Base-by-base conservation (phyloP, 2,113 vertebrate genomes). In the Pteruthius melanotis region DNA sequence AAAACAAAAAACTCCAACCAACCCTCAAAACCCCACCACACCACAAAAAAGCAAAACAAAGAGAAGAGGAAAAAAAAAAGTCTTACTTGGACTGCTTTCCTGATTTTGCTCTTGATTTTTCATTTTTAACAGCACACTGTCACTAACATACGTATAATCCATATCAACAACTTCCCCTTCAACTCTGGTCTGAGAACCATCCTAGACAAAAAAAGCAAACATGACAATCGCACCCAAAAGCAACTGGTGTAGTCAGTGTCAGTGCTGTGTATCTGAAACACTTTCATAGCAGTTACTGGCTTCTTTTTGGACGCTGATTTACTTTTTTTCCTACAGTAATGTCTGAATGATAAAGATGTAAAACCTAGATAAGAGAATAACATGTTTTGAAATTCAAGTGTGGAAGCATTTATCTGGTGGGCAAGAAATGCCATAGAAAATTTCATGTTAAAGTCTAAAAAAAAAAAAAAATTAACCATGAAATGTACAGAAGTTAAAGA, bases 101-200 rank as follows among this genome's bases (percentile, higher is more conserved):
- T 88, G 75, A n/a, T 66, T 94, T n/a, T 96, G 89, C 17, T 98
- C 97, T 66, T 96, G 95, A 83, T 91, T 97, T 84, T 96, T 98
- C 88, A 90, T 69, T 96, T 98, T 98, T 52, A 98, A 78, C 31
- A 99, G 98, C 44, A 99, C 33, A 61, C 98, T 99, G 95, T 99
- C 99, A 96, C 98, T 99, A 90, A 99, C 98, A 93, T 98, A 99
- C 0, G 99, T 99, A 93, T 98, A 98, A 97, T 99, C 99, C 42
- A 97, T 98, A 85, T 99, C 99, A 61, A 96, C 89, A 16, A 96
- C 97, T 45, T 99, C 99, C 23, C 65, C 95, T 61, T 92, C 96
- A n/a, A 56, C 64, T 97, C 92, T 96, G 85, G 97, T 72, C 64
- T 97, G 97, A 93, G 88, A 96, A 22, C 33, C 92, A 92, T 54